Conservation (phyloP, 2,888 invertebrate genomes). For the Deroplatys truncata region DNA sequence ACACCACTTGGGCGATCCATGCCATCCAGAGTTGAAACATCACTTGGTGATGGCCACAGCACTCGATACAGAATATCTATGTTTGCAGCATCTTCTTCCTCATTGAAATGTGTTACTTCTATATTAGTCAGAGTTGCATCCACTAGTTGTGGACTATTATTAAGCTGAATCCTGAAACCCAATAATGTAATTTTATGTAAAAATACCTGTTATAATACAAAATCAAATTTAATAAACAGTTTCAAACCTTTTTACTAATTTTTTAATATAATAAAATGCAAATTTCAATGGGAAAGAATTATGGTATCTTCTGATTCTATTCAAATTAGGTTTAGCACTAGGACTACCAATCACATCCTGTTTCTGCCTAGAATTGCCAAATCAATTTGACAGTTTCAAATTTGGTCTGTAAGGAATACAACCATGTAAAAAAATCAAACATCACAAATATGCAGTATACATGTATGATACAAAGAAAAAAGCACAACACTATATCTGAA, state of each 20-base stretch:
- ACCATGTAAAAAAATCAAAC: too few species aligned
- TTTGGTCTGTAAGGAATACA: too few species aligned
- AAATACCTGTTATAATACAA: not conserved
- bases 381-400: too few species aligned
- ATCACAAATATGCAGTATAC: too few species aligned
- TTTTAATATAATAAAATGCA: too few species aligned
- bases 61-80: slow-evolving; percentile 62
- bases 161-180: slow-evolving; percentile 42
- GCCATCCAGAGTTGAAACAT: slow-evolving; percentile 55
- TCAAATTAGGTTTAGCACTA: too few species aligned
- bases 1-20: slow-evolving; percentile 79
- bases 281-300: too few species aligned
- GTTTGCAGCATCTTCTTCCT: slow-evolving; percentile 50
- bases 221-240: not conserved
- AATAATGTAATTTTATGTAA: not conserved
- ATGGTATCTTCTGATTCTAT: too few species aligned
- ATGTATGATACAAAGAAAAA: too few species aligned
- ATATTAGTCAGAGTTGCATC: slow-evolving; percentile 80
- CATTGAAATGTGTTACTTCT: slow-evolving; percentile 64
- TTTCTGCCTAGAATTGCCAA: too few species aligned
- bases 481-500: too few species aligned
- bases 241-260: not conserved
- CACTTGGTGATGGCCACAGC: slow-evolving; percentile 51
- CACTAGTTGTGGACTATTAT: slow-evolving; percentile 52
- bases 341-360: too few species aligned